Base-by-base conservation (phyloP, 23 tunicate species). In the Halocynthia roretzi region DNA sequence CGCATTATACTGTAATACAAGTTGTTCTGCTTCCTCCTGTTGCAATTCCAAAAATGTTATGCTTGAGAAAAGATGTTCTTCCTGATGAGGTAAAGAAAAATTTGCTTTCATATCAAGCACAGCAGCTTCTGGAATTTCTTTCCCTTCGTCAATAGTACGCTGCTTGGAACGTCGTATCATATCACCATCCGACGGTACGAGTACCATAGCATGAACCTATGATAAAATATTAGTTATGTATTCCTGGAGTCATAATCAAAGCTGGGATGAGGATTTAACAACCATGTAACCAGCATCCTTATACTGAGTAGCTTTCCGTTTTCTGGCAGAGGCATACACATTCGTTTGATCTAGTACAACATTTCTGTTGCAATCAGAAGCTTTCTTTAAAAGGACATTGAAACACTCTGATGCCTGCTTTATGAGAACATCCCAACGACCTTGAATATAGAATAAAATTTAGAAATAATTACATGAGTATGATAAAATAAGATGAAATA, bases 31-130 rank as follows among this genome's bases (percentile, higher is more conserved):
- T 48, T 85, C 87, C 6, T 62, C 71, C 11, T 84, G 62, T 78
- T 91, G 97, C 68, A 91, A 76, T 71, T 91, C 97, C 8, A 91
- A 72, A 51, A 85, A 91, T 0, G 90, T 85, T 58, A 91, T 91
- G 23, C 57, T 76, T 10, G 89, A 83, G 67, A 91, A 91, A 7
- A 91, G 55, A 7, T 68, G 11, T 67, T 91, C 97, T 62, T 48
- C 72, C 56, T 85, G 84, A 57, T 91, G 83, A 6, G 97, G 97
- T 20, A 91, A 77, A 8, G 97, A 82, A 83, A 91, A 91, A 53
- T 91, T 91, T 20, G 91, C 97, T 71, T 91, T 91, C 97, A 91
- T 91, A 57, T 91, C 97, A 56, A 83, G 74, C 52, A 91, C 86
- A 48, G 91, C 97, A 5, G 84, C 85, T 57, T 76, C 87, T 62